Base-by-base conservation (phyloP, 2,888 invertebrate species). In the Synanthedon myopaeformis region DNA sequence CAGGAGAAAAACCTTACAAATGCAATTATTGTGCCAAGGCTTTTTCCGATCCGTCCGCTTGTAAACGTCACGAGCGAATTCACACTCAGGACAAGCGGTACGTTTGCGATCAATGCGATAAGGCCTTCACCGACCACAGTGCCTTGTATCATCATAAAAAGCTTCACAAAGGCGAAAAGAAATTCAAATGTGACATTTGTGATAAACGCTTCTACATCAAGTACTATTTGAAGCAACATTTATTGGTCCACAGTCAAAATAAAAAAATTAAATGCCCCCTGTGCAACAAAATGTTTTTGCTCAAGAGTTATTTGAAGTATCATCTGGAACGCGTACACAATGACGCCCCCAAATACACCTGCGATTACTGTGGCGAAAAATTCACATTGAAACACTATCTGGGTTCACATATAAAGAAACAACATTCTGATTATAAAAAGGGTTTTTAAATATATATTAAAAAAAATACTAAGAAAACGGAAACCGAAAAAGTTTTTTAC, bases 61-160 rank as follows among this genome's bases (percentile, higher is more conserved):
- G 52, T 2, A 6, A 1, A 3, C 63, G 70, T 3, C 73, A 76
- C 53, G 54, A 57, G 41, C 58, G 68, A 6, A 69, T 57, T 3
- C 75, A 75, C 52, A 68, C 66, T 0, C 67, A 65, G 0, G 63
- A 60, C 0, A 69, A 65, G 48, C 63, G 59, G 0, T 71, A 71
- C 55, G 11, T 49, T 1, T 76, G 75, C 51, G 19, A 55, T 0
- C 19, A 52, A 4, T 75, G 75, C 41, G 60, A 61, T 0, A 66
- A 57, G 53, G 52, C 42, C 0, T 76, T 69, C 53, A 59, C 61
- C 41, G 72, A 74, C 42, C 41, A 52, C 0, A 70, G 72, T 48
- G 64, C 56, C n/a, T 54, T 61, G 0, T 54, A 42, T 0, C 35
- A 8, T 0, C 74, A 75, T 54, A 60, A 28, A 42, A 19, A 52